phyloP scores from a whole-genome alignment of 2,888 invertebrate species.

The Elmis aenea region DNA sequence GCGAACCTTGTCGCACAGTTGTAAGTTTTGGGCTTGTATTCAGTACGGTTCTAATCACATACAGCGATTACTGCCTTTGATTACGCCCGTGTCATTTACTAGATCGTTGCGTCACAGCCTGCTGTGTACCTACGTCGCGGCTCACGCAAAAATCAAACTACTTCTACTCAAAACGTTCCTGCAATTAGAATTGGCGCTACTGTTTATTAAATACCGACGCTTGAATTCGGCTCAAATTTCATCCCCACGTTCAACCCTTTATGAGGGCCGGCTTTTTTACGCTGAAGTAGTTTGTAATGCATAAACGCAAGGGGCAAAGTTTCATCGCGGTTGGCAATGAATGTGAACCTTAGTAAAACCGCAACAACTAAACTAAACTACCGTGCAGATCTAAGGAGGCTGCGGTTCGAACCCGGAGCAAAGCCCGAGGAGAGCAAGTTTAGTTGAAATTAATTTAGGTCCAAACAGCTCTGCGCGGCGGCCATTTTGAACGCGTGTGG shows the following conservation, averaged over 20 bases:
- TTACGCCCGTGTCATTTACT: too few species aligned
- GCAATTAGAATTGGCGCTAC: too few species aligned
- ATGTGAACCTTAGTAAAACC: conserved; percentile 26
- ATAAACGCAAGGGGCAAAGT: background rate
- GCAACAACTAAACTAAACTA: conserved; percentile 38
- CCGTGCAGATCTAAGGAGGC: conserved; percentile 26
- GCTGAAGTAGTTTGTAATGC: too few species aligned
- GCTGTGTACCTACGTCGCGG: too few species aligned
- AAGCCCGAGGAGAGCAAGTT: conserved; percentile 37
- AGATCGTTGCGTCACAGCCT: too few species aligned
- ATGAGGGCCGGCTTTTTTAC: background rate
- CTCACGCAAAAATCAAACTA: too few species aligned
- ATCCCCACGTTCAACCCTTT: too few species aligned
- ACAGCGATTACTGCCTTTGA: background rate
- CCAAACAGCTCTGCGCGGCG: conserved; percentile 32
- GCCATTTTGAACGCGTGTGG: conserved; percentile 41
- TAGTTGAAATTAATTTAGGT: conserved; percentile 46
- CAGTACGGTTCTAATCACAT: conserved; percentile 22
- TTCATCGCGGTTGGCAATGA: conserved; percentile 7
- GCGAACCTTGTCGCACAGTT: conserved; percentile 44
- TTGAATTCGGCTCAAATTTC: too few species aligned
- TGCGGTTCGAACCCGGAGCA: conserved; percentile 23
- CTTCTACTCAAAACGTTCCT: too few species aligned
- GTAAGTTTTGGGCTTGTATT: conserved; percentile 37
- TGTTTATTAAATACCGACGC: too few species aligned